Base-by-base conservation (phyloP, 2,113 vertebrate genomes). In the Syngnathus typhle region DNA sequence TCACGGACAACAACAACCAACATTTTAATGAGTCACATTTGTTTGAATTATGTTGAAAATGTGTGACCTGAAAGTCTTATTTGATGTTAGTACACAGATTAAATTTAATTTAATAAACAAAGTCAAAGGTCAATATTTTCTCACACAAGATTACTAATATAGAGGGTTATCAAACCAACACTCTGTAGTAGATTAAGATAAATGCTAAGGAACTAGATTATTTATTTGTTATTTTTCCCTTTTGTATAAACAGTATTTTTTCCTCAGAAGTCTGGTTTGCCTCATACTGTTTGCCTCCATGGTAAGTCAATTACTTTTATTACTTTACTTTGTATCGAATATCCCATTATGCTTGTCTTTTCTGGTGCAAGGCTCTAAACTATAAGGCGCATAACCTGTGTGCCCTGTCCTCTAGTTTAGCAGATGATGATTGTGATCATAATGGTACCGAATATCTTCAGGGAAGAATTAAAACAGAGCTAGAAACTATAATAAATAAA, bases 401-500 rank as follows among this genome's bases (percentile, higher is more conserved):
- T 67, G 32, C 59, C 36, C 66, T 70, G 72, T 69, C 65, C 38
- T 67, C 67, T 23, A 69, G 44, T 68, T 68, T 32, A 61, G 41
- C 1, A 56, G 51, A 73, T 60, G 51, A 73, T 60, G 60, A 72
- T 64, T 10, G 37, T 39, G 67, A 68, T 70, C 62, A 73, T 61
- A 18, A 55, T 59, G 23, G 51, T 54, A 69, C 56, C 60, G 23
- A 43, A 67, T 60, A 60, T 19, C 39, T 70, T 56, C 61, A 67
- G 36, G 56, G 3, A 37, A 72, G 75, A 77, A 66, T 65, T 68
- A 63, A 74, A 80, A 70, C 65, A 76, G 72, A 76, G 75, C 71
- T 68, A 16, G 51, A 67, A 69, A 39, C 60, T 12, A 36, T 46
- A 63, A 70, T 75, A 72, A 54, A 69, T 69, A 60, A 71, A 75